Conservation (phyloP, 2,888 invertebrate species). For the Beris chalybata region DNA sequence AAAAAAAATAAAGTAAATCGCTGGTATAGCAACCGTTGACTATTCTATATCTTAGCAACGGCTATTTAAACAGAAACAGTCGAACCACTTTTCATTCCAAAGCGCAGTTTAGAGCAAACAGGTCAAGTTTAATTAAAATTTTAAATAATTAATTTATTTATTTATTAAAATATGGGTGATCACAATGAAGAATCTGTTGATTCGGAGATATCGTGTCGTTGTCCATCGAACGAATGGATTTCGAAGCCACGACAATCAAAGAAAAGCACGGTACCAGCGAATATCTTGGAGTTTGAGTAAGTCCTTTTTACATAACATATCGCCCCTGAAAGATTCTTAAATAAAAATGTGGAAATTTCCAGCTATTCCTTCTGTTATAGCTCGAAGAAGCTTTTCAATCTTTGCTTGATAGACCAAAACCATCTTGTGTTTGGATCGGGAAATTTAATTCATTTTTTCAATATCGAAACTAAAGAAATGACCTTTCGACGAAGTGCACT, state of each 20-base stretch:
- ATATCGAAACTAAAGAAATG: conserved; percentile 66
- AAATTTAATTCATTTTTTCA: conserved; percentile 76
- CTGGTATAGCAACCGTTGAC: no score
- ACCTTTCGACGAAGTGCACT: conserved; percentile 73
- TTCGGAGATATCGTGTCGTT: conserved; percentile 12
- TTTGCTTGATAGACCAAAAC: conserved; percentile 73
- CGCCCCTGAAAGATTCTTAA: background rate
- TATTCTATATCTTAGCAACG: no score
- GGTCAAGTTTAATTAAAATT: no score
- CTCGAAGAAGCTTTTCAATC: conserved; percentile 76
- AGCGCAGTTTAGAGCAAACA: no score
- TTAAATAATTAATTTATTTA: no score
- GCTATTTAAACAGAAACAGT: no score
- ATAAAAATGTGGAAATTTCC: conserved; percentile 36
- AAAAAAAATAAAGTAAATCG: no score
- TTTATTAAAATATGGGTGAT: conserved; percentile 5
- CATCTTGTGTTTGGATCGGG: conserved; percentile 80
- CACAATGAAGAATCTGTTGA: background rate
- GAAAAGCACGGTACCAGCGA: conserved; percentile 15
- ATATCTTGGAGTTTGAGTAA: conserved; percentile 34
- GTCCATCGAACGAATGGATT: conserved; percentile 12
- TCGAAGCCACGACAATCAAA: conserved; percentile 11
- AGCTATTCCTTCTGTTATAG: conserved; percentile 88
- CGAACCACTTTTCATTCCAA: no score
- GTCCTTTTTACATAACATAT: conserved; percentile 57